These are phyloP conservation scores for Brachionus calyciflorus DNA, from an alignment of 1,140 invertebrate genomes.

Conservation along the genomic window DNA sequence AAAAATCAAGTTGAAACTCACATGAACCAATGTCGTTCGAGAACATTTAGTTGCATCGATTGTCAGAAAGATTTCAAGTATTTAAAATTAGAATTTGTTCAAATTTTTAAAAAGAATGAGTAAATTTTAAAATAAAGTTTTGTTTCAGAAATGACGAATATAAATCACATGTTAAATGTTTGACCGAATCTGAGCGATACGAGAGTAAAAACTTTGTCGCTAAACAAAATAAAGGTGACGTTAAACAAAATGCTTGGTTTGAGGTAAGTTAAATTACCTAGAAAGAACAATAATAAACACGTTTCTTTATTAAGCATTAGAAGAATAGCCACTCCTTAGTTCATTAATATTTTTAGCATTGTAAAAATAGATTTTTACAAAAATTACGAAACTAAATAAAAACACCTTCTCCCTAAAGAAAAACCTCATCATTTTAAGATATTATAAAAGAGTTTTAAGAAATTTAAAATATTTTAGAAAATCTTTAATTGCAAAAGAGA, in stretches of 20 bases:
- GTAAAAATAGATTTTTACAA: no score
- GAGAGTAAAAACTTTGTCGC: conserved; percentile 74
- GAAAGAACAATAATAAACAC: no score
- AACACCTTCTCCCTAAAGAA: no score
- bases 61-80: conserved; percentile 83
- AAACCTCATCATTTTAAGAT: no score
- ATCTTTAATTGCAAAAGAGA: no score
- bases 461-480: no score
- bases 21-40: conserved; percentile 61
- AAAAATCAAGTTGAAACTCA: conserved; percentile 88
- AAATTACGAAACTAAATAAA: no score
- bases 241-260: conserved; percentile 83
- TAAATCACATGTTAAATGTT: conserved; percentile 79
- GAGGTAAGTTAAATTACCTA: conserved; percentile 65
- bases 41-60: conserved; percentile 90
- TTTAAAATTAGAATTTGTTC: conserved; percentile 46
- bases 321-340: no score
- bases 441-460: no score
- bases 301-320: no score
- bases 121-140: conserved; percentile 47
- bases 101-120: conserved; percentile 15
- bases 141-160: conserved; percentile 74
- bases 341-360: no score
- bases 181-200: conserved; percentile 84
- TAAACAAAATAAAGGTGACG: conserved; percentile 76